These are phyloP conservation scores for Cetonia aurata DNA, from an alignment of 2,888 invertebrate species.

Conservation along the genomic window DNA sequence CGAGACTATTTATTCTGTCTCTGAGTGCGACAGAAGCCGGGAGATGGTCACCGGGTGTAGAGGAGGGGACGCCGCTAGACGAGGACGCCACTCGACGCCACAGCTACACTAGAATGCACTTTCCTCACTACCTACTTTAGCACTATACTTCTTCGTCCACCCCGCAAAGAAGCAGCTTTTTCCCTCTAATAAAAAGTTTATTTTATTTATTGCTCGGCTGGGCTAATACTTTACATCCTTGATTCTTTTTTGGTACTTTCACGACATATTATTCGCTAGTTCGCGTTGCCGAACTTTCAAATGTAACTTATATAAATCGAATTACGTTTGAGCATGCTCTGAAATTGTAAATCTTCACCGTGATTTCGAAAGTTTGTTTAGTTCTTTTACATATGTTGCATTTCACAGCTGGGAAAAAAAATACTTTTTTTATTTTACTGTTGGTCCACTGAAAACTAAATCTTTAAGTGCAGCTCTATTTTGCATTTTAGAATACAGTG, in stretches of 20 bases:
- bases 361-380: too few relatives aligned
- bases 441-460: too few relatives aligned
- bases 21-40: constrained; percentile 26
- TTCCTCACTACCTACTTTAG: constrained; percentile 55
- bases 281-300: not conserved
- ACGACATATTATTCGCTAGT: too few relatives aligned
- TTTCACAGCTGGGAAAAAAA: too few relatives aligned
- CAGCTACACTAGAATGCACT: constrained; percentile 56
- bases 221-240: constrained; percentile 32
- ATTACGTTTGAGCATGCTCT: too few relatives aligned
- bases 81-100: constrained; percentile 54
- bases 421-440: too few relatives aligned
- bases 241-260: too few relatives aligned
- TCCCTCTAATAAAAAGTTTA: constrained; percentile 39
- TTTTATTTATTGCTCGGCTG: constrained; percentile 37
- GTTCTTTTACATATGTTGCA: too few relatives aligned
- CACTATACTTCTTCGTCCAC: constrained; percentile 49
- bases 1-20: constrained; percentile 45
- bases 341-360: too few relatives aligned
- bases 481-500: too few relatives aligned
- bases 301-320: too few relatives aligned
- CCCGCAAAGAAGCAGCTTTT: constrained; percentile 39
- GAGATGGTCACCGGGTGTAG: constrained; percentile 42
- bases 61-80: constrained; percentile 46
- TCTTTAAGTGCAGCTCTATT: too few relatives aligned